A percentile compares a stretch with the other conserved stretches of the same genome.
Evolutionary conservation across 2,797 vertebrate species (phyloP).

Genomic region (Sebastes oblongus): DNA sequence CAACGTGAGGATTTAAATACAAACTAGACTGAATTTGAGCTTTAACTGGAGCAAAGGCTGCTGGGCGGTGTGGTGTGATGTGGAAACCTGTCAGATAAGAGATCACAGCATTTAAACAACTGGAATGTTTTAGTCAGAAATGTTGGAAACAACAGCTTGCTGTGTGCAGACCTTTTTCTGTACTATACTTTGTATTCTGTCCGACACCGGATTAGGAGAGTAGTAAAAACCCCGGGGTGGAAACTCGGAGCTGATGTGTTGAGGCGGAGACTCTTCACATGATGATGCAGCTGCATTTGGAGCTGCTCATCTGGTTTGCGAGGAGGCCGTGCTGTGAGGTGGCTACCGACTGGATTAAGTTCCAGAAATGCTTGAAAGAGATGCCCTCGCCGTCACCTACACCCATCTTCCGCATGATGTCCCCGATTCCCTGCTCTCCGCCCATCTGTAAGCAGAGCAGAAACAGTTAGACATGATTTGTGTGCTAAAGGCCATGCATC

Average conservation of each 20-base stretch:
- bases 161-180: conserved; percentile 11
- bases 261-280: conserved; percentile 62
- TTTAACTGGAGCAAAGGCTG: conserved; percentile 13
- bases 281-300: conserved; percentile 78
- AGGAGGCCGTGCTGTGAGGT: conserved; percentile 65
- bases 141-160: not conserved
- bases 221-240: conserved; percentile 3
- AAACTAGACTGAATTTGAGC: not conserved
- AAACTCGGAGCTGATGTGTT: conserved; percentile 1
- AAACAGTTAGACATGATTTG: not conserved
- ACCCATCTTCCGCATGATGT: conserved; percentile 77
- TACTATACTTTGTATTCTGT: conserved; percentile 36
- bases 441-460: not conserved
- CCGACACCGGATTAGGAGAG: conserved; percentile 18
- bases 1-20: not conserved
- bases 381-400: conserved; percentile 81
- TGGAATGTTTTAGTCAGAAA: not conserved
- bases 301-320: conserved; percentile 52
- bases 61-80: not conserved
- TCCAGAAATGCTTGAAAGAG: conserved; percentile 84
- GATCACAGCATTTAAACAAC: not conserved
- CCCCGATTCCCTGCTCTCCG: conserved; percentile 71
- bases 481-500: not conserved
- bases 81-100: not conserved
- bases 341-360: conserved; percentile 79